These are phyloP conservation scores for Mylabris sibirica DNA, from an alignment of 2,888 invertebrate genomes.

Conservation along the genomic window DNA sequence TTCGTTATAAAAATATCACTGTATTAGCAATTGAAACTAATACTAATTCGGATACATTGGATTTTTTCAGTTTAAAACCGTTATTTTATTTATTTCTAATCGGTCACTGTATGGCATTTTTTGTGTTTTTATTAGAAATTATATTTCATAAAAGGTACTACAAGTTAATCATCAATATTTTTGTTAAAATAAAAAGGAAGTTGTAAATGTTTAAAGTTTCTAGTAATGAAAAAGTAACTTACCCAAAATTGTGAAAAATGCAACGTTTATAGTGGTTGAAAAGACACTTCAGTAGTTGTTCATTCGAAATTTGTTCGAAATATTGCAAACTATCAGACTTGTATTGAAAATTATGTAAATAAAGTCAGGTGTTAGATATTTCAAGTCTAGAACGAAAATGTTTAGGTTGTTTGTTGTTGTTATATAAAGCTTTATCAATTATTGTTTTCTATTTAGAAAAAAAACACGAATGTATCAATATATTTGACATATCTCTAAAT, in stretches of 20 bases:
- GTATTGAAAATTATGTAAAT: too few relatives aligned
- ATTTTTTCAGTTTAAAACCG: background rate
- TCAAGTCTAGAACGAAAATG: background rate
- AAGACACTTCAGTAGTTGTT: too few relatives aligned
- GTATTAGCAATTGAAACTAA: background rate
- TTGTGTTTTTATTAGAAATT: background rate
- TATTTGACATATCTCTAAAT: background rate
- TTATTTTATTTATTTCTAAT: background rate
- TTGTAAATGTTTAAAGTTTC: background rate
- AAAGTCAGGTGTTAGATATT: too few relatives aligned
- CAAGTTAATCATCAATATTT: background rate
- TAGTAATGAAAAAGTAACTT: too few relatives aligned
- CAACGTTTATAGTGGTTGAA: too few relatives aligned
- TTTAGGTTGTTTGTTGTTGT: background rate
- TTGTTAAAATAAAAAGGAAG: background rate
- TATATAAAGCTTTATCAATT: background rate
- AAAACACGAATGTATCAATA: background rate
- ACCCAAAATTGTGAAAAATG: too few relatives aligned
- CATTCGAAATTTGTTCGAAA: too few relatives aligned
- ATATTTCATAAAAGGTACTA: background rate
- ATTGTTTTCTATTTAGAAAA: background rate
- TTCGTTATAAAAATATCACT: constrained; percentile 2
- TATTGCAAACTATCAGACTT: too few relatives aligned
- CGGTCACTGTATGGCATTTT: background rate
- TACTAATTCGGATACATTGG: background rate